Evolutionary conservation across 1,140 invertebrate species (phyloP).

Genomic region (Drosophila mayri): DNA sequence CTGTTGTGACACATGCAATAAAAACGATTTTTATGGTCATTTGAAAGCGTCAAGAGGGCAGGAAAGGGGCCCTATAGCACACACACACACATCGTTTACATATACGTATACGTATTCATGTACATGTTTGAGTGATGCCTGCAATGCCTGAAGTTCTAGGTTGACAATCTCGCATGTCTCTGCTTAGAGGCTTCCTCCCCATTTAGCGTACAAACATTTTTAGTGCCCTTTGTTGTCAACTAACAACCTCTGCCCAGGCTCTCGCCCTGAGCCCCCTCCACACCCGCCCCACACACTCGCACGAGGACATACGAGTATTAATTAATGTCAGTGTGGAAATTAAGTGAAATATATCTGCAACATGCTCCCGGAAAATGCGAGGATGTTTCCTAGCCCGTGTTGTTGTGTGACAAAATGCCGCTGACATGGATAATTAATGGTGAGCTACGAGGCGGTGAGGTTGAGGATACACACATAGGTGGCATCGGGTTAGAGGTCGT

Average conservation of each 20-base stretch:
- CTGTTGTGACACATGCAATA: slow-evolving; percentile 60
- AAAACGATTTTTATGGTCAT: slow-evolving; percentile 77
- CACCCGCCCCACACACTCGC: not conserved
- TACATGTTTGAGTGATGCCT: slow-evolving; percentile 28
- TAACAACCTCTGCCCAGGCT: slow-evolving; percentile 28
- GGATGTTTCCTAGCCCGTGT: slow-evolving; percentile 53
- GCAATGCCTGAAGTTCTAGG: slow-evolving; percentile 49
- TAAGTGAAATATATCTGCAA: slow-evolving; percentile 81
- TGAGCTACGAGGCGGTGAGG: slow-evolving; percentile 49
- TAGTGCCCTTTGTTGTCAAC: slow-evolving; percentile 66
- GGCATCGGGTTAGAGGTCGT: slow-evolving; percentile 14
- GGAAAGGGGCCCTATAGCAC: not conserved
- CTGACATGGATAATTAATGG: slow-evolving; percentile 83
- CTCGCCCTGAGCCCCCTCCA: not conserved
- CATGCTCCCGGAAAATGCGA: slow-evolving; percentile 67
- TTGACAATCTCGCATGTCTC: slow-evolving; percentile 58
- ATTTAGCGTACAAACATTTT: slow-evolving; percentile 64
- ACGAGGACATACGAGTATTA: slow-evolving; percentile 52
- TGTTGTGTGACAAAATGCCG: slow-evolving; percentile 79
- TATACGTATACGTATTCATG: not conserved
- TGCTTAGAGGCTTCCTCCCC: slow-evolving; percentile 20
- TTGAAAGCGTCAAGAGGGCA: slow-evolving; percentile 67
- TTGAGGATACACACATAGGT: slow-evolving; percentile 23
- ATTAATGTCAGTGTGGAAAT: slow-evolving; percentile 80
- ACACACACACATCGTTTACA: not conserved